phyloP scores from a whole-genome alignment of 2,888 invertebrate genomes.

The Coelinius sp. region DNA sequence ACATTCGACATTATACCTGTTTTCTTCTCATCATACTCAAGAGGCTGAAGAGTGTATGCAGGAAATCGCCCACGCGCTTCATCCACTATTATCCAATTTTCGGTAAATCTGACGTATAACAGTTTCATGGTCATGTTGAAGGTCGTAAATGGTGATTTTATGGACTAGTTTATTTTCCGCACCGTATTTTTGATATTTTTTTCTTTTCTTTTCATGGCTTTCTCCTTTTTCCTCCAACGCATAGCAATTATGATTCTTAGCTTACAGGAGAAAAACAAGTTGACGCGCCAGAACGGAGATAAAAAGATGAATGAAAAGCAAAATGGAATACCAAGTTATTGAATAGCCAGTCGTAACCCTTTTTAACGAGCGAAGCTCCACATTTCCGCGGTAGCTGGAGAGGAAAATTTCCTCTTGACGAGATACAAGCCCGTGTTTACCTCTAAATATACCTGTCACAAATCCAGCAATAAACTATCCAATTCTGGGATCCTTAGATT shows the following conservation, averaged over 20 bases:
- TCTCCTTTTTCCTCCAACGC: background rate
- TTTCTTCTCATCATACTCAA: conserved; percentile 10
- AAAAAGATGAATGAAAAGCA: background rate
- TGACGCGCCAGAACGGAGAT: background rate
- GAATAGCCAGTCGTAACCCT: conserved; percentile 4
- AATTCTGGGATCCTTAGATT: background rate
- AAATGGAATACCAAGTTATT: background rate
- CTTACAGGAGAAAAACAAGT: background rate
- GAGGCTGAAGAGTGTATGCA: background rate
- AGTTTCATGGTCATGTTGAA: background rate
- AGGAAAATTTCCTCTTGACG: background rate
- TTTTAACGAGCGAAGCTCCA: background rate
- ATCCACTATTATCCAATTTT: conserved; percentile 4
- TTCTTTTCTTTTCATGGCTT: background rate
- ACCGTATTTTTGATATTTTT: background rate
- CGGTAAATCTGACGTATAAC: background rate
- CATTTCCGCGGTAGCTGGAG: background rate
- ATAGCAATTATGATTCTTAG: background rate
- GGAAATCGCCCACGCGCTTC: background rate
- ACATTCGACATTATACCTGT: conserved; percentile 8
- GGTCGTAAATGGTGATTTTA: background rate
- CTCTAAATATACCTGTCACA: conserved; percentile 2
- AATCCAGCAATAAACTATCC: conserved; percentile 12
- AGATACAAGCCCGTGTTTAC: background rate
- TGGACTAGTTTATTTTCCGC: background rate